Conservation (phyloP, 2,113 vertebrate genomes). For the Psittacus erithacus region DNA sequence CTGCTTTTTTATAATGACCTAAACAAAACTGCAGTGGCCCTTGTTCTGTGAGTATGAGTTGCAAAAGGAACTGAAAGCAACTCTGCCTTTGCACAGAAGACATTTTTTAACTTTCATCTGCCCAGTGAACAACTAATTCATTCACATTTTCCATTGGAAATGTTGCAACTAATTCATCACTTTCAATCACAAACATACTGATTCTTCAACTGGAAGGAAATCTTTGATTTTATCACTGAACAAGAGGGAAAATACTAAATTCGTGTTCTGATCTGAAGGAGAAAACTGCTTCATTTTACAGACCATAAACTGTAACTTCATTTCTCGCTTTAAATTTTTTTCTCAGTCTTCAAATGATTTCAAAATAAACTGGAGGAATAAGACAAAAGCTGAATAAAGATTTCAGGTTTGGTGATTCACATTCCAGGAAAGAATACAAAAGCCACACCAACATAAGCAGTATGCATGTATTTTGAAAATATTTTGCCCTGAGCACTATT, state of each 20-base stretch:
- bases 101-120: not conserved
- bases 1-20: not conserved
- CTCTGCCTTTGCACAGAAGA: not conserved
- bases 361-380: not conserved
- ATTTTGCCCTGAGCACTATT: not conserved
- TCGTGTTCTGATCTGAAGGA: not conserved
- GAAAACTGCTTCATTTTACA: not conserved
- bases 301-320: not conserved
- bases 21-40: not conserved
- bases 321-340: not conserved
- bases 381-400: not conserved
- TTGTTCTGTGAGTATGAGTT: not conserved
- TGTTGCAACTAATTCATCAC: not conserved
- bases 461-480: not conserved
- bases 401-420: not conserved
- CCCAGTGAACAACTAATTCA: not conserved
- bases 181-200: not conserved
- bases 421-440: not conserved
- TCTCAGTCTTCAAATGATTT: not conserved
- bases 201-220: not conserved
- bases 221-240: not conserved
- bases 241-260: not conserved
- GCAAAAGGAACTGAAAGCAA: not conserved
- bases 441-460: accelerated
- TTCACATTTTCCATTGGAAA: not conserved